Percentiles rank a stretch among this genome's conserved stretches.
Conservation (phyloP, 2,113 vertebrate species). For the Nematolebias whitei region DNA sequence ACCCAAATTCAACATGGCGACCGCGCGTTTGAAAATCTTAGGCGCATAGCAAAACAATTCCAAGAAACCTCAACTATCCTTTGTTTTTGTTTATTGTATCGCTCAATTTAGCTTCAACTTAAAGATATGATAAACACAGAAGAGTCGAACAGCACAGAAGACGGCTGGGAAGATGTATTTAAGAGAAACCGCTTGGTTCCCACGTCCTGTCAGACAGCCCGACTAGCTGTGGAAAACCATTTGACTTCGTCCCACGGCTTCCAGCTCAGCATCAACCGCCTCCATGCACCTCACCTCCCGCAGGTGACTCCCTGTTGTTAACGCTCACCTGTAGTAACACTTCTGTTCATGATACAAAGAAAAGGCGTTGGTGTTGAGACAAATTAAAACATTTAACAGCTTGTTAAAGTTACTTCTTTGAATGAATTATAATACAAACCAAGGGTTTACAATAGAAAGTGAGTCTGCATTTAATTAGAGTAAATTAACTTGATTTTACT, state of each 20-base stretch:
- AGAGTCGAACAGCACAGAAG: constrained; percentile 50
- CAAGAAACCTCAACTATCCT: no score
- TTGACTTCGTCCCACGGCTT: constrained; percentile 70
- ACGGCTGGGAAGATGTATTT: constrained; percentile 81
- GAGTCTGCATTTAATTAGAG: no score
- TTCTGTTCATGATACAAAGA: neutral
- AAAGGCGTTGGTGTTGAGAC: neutral
- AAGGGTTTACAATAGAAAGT: no score
- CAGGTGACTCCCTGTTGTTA: constrained; percentile 78
- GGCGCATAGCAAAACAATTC: neutral
- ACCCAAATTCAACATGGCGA: constrained; percentile 68
- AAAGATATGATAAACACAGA: constrained; percentile 37
- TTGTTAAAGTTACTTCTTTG: neutral
- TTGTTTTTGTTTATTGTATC: neutral
- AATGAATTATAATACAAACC: neutral
- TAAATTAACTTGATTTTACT: no score
- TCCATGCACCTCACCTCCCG: constrained; percentile 74
- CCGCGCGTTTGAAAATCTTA: constrained; percentile 32
- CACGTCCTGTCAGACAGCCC: constrained; percentile 76
- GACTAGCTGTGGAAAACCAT: constrained; percentile 56
- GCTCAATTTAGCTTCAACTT: neutral
- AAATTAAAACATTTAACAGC: neutral
- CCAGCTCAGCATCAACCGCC: constrained; percentile 78
- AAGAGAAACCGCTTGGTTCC: constrained; percentile 71
- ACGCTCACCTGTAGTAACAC: neutral